Percentiles rank a stretch among this genome's conserved stretches.
Conservation (phyloP, 1,140 invertebrate genomes). For the Bacillus rossius region DNA sequence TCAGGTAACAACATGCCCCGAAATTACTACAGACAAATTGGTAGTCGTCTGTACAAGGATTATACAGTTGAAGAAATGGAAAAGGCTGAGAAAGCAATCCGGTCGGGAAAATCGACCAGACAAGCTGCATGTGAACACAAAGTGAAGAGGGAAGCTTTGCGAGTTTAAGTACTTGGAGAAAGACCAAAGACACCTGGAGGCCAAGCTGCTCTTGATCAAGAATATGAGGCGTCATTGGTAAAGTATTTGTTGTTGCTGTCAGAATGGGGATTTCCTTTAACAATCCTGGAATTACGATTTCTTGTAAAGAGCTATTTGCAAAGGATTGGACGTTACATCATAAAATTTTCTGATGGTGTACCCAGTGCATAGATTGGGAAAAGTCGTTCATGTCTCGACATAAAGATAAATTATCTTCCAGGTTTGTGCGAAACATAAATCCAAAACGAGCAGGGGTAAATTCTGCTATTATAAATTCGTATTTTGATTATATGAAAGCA, state of each 20-base stretch:
- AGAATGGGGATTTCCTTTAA: constrained; percentile 32
- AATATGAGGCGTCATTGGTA: too few species aligned
- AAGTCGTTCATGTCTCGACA: constrained; percentile 27
- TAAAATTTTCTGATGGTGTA: constrained; percentile 27
- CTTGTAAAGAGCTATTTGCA: constrained; percentile 31
- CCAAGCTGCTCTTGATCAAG: too few species aligned
- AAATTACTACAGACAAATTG: too few species aligned
- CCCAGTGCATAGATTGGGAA: constrained; percentile 29
- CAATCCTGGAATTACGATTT: constrained; percentile 23
- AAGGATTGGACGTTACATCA: constrained; percentile 14
- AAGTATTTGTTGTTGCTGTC: background rate
- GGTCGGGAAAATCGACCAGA: too few species aligned
- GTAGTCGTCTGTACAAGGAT: too few species aligned
- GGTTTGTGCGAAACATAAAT: constrained; percentile 30
- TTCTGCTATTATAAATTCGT: constrained; percentile 35
- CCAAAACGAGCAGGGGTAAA: constrained; percentile 20
- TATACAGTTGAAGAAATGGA: too few species aligned
- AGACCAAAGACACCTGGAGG: too few species aligned
- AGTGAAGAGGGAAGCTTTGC: too few species aligned
- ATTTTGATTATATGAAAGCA: constrained; percentile 36
- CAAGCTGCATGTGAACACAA: too few species aligned
- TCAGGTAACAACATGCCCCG: too few species aligned
- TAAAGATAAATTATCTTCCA: constrained; percentile 21
- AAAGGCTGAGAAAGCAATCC: too few species aligned
- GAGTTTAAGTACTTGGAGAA: too few species aligned